Percentiles rank a stretch among this genome's conserved stretches.
These are phyloP conservation scores for Aurelia aurita complex sp. Pacific DNA, from an alignment of 30 jellyfish, hydroid and myxozoan genomes.

Conservation along the genomic window DNA sequence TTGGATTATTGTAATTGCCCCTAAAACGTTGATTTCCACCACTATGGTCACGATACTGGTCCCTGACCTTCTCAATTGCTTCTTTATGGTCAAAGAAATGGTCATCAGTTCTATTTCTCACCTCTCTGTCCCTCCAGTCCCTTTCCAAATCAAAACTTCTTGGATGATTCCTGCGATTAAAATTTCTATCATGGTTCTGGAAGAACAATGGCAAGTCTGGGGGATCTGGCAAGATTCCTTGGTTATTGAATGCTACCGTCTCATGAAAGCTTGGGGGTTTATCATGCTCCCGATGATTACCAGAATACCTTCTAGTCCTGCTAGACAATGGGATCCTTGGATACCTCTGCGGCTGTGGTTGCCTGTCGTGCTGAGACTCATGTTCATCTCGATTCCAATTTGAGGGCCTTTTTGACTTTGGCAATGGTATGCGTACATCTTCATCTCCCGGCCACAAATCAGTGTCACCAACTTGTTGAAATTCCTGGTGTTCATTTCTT, in stretches of 20 bases:
- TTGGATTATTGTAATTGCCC: too few relatives aligned
- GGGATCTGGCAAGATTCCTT: conserved; percentile 2
- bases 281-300: not conserved
- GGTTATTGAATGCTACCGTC: not conserved
- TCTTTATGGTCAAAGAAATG: not conserved
- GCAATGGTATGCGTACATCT: too few relatives aligned
- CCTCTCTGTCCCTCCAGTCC: not conserved
- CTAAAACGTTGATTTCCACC: too few relatives aligned
- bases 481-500: not conserved
- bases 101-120: not conserved
- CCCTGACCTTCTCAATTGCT: not conserved
- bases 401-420: too few relatives aligned
- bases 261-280: not conserved
- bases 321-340: conserved; percentile 10
- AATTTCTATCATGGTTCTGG: not conserved
- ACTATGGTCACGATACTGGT: too few relatives aligned
- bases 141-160: not conserved
- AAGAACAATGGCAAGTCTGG: not conserved
- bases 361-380: not conserved
- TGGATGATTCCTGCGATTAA: not conserved
- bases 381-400: not conserved
- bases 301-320: conserved; percentile 5
- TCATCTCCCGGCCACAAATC: too few relatives aligned
- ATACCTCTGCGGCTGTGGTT: not conserved
- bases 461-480: too few relatives aligned